phyloP scores from a whole-genome alignment of 2,797 vertebrate genomes.

The Hapalemur alaotrensis region DNA sequence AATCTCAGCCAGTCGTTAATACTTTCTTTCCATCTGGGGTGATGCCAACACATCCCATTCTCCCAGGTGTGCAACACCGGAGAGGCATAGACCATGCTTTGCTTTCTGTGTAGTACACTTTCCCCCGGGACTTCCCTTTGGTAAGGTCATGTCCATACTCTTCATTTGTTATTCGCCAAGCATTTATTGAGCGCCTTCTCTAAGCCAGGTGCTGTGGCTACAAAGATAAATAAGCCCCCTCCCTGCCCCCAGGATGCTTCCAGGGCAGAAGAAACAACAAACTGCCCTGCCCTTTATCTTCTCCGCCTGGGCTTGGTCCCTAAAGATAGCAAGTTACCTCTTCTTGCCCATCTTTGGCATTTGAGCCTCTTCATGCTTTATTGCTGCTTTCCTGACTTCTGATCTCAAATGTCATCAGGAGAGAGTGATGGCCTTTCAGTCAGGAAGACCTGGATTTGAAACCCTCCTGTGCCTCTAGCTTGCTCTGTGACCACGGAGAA shows the following conservation, averaged over 20 bases:
- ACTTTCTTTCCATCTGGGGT: no score
- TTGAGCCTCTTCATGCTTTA: neutral
- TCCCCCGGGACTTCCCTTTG: neutral
- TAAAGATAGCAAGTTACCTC: neutral
- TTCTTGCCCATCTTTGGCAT: neutral
- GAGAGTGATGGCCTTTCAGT: neutral
- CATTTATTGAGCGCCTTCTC: neutral
- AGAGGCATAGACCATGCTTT: accelerated
- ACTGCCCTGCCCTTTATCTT: neutral
- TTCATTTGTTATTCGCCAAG: neutral
- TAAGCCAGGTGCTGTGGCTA: neutral
- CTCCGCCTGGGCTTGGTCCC: neutral
- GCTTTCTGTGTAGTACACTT: neutral
- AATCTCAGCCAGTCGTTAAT: accelerated
- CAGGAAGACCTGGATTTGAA: neutral
- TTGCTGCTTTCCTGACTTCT: neutral
- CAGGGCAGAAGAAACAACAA: neutral
- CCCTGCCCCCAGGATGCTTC: accelerated
- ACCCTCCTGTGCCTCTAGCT: neutral
- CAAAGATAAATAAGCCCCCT: neutral
- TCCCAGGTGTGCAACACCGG: accelerated
- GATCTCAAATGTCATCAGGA: neutral
- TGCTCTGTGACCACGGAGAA: neutral
- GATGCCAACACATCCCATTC: accelerated
- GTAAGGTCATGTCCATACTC: neutral